These are phyloP conservation scores for Lasioglossum calceatum DNA, from an alignment of 2,888 invertebrate species.

Conservation along the genomic window DNA sequence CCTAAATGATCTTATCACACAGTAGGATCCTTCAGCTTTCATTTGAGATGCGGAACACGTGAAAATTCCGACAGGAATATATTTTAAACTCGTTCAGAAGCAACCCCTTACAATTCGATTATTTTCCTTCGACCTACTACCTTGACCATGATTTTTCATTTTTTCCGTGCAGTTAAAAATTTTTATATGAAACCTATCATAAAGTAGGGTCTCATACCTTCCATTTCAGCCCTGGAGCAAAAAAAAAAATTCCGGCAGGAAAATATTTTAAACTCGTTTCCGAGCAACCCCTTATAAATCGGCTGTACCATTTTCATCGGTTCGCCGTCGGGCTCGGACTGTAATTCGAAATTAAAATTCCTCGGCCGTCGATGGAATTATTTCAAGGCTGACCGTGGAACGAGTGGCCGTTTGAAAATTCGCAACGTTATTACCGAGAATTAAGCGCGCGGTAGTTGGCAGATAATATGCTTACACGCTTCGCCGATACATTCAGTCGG, in stretches of 20 bases:
- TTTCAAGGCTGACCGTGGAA: background rate
- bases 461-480: background rate
- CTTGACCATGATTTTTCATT: too few relatives aligned
- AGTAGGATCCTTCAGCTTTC: too few relatives aligned
- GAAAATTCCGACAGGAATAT: too few relatives aligned
- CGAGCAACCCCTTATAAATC: background rate
- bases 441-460: background rate
- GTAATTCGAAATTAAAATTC: background rate
- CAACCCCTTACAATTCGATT: background rate
- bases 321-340: background rate
- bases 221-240: background rate
- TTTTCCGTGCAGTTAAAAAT: too few relatives aligned
- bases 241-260: background rate
- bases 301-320: background rate
- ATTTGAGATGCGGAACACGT: too few relatives aligned
- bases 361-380: background rate
- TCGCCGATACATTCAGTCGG: background rate
- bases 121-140: too few relatives aligned
- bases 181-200: too few relatives aligned
- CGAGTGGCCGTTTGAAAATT: background rate
- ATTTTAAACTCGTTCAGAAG: too few relatives aligned
- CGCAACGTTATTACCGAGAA: background rate
- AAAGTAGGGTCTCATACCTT: background rate
- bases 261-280: background rate
- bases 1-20: too few relatives aligned